Evolutionary conservation across 2,888 invertebrate genomes (phyloP), one percentile per base, ranked within the genome.

Genomic region (Mimumesa dahlbomi): DNA sequence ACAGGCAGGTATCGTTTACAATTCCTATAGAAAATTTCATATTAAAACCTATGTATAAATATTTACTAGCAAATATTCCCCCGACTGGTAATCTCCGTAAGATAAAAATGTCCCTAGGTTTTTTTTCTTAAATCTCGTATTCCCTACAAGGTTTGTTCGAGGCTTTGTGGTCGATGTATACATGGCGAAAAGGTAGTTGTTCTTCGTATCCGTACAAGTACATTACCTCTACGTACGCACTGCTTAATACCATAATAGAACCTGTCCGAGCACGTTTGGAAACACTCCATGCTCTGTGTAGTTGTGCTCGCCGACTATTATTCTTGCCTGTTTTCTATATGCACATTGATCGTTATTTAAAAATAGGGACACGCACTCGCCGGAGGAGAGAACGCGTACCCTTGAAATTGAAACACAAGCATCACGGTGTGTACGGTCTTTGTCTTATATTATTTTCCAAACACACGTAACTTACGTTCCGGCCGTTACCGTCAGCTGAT

Each of bases 361-460:
- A 66, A 74, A 62, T 78, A 78, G 61, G 54, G 50, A 34, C 52
- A 36, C n/a, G 31, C 31, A n/a, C 7, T 36, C 11, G 40, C 29
- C 48, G 31, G 13, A 57, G 54, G 67, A 42, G 48, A 38, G 46
- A 67, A 53, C 34, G 9, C 11, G 2, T 7, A 42, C 49, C 31
- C 38, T 59, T 40, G 13, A 16, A 22, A 42, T 29, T 21, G 16
- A 7, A 21, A 4, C 29, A 0, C 4, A 31, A 40, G 40, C 43
- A 34, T 16, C 40, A n/a, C 18, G 42, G 16, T 18, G 4, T 18
- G 29, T 36, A 21, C 14, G 19, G 22, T 19, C 38, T 38, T 43
- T 52, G 3, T 11, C 2, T 29, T 11, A 5, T 34, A 25, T 13
- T 53, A 45, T 59, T 36, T 53, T 7, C 13, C 1, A 31, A 13